These are phyloP conservation scores for Polylopha cassiicola DNA, from an alignment of 2,888 invertebrate species.

Conservation along the genomic window DNA sequence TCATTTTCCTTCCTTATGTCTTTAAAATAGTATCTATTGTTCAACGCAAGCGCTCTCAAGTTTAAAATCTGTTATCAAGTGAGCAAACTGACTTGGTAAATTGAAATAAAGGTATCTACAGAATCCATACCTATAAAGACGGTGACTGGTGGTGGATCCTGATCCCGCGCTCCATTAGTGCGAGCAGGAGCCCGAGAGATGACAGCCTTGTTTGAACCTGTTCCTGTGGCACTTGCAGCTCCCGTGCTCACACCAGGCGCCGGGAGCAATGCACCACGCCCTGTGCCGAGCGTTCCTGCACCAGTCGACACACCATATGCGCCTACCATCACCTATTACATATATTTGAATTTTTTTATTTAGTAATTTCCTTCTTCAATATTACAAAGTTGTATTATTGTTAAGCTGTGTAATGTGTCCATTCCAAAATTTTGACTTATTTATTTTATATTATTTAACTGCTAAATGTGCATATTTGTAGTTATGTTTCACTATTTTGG, in stretches of 20 bases:
- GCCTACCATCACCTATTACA: constrained; percentile 63
- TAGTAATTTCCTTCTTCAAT: too few species aligned
- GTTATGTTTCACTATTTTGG: too few species aligned
- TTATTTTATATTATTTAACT: too few species aligned
- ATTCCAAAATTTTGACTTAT: too few species aligned
- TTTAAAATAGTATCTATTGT: too few species aligned
- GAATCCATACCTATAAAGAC: constrained; percentile 91
- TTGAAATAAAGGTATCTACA: background rate
- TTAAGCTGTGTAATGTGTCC: too few species aligned
- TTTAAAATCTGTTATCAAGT: background rate
- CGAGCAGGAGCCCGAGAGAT: constrained; percentile 54
- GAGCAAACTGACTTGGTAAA: background rate
- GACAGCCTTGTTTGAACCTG: constrained; percentile 48
- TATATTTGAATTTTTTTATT: too few species aligned
- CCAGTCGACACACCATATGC: constrained; percentile 43
- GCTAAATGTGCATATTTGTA: too few species aligned
- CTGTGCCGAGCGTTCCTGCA: constrained; percentile 29
- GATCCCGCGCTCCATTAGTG: constrained; percentile 56
- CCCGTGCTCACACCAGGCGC: constrained; percentile 38
- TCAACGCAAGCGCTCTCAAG: background rate
- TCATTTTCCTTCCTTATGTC: too few species aligned
- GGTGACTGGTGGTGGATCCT: constrained; percentile 93
- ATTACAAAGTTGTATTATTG: too few species aligned
- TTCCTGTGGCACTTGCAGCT: constrained; percentile 48
- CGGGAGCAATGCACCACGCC: constrained; percentile 41